Base-by-base conservation (phyloP, 2,113 vertebrate species). In the Misgurnus anguillicaudatus region DNA sequence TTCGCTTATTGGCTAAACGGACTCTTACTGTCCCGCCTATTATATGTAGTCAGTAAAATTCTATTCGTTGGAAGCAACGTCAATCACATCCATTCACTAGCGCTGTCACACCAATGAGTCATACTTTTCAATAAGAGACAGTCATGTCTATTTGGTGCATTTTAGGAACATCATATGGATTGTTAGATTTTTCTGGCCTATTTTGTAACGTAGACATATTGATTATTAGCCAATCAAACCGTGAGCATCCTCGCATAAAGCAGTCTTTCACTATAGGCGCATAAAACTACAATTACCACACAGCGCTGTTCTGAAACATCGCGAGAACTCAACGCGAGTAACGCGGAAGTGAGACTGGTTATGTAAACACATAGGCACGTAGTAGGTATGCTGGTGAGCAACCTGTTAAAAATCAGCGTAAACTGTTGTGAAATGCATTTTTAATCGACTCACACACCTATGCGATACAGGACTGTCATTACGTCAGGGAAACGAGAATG, bases 261-360 rank as follows among this genome's bases (percentile, higher is more conserved):
- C n/a, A 21, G 5, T 2, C 19, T 36, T 4, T 11, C 11, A 13
- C 24, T 31, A n/a, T n/a, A 31, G 60, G 2, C 5, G 4, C 3
- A 39, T n/a, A 1, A 77, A 87, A 92, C 91, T 91, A 91, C 90
- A 91, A 87, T 1, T 60, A 85, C 89, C 90, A 87, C 1, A 14
- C 6, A 4, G 13, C 31, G 8, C 51, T 38, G 3, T 6, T n/a
- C 10, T 0, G 19, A 17, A 81, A 72, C 80, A 88, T 91, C 92
- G 91, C 90, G 91, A 92, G 86, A 91, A 72, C n/a, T 81, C 66
- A 60, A 9, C 53, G 62, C 80, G 75, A 82, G 77, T 86, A 87
- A 88, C 84, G 83, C 75, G 85, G 80, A 82, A 85, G 80, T 64
- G 66, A 62, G 55, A 38, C 51, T 39, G 51, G 61, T 83, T 89